Base-by-base conservation (phyloP, 2,888 invertebrate species). In the Drosophila helvetica region DNA sequence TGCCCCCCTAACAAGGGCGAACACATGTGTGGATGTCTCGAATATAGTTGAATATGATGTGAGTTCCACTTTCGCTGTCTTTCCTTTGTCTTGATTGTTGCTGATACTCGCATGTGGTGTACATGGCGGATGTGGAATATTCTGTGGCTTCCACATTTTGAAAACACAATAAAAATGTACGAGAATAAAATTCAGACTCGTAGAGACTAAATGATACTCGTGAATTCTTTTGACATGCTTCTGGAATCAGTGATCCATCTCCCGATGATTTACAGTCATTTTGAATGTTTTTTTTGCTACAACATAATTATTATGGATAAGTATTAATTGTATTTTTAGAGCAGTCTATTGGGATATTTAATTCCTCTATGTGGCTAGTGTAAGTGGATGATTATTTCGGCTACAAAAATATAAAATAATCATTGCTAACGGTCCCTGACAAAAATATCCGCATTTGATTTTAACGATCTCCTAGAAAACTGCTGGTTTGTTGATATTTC, bases 11-110 rank as follows among this genome's bases (percentile, higher is more conserved):
- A 76, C 76, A 80, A 59, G 56, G 73, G 42, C 54, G 69, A 74
- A 80, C 77, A 86, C 70, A 73, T 85, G 80, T 85, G 80, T 52
- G 38, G 57, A 7, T 65, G 60, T 69, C 66, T 42, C 46, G 47
- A 61, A 46, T 45, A 43, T 43, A 43, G 17, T 22, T 10, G 30
- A 54, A 62, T 48, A 47, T 62, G 45, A 47, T 15, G 60, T 43
- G 10, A 48, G 18, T 18, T 50, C 50, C 60, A 59, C 27, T 43
- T 47, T 57, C 43, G 25, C 12, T 22, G 22, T 42, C 25, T 59
- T 59, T 76, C 55, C 45, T 55, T 48, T 55, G 55, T 10, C 51
- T 66, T 57, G 51, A 66, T 55, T 65, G 27, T 8, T 19, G 15
- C 3, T 3, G 27, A 10, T 17, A 27, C 27, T 27, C 27, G 27